Evolutionary conservation across 2,113 vertebrate species (phyloP).

Genomic region (Silurus meridionalis): DNA sequence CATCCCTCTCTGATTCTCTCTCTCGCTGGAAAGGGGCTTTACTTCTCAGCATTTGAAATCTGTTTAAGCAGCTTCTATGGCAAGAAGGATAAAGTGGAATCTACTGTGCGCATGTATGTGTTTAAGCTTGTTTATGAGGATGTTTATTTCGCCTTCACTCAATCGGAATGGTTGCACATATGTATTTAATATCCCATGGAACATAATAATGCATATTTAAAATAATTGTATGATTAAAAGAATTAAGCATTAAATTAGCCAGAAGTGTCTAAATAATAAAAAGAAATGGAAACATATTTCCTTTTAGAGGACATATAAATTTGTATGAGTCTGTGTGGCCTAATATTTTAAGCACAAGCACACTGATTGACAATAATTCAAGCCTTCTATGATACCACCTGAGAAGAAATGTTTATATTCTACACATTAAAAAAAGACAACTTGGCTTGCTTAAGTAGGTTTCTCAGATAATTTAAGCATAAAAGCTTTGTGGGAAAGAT

Average conservation of each 20-base stretch:
- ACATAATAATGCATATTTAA: background rate
- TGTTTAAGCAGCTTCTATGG: background rate
- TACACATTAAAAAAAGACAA: background rate
- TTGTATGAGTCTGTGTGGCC: background rate
- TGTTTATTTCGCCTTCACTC: conserved; percentile 25
- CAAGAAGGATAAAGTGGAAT: background rate
- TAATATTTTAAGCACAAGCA: conserved; percentile 1
- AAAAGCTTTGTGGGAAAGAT: background rate
- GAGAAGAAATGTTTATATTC: background rate
- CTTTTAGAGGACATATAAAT: background rate
- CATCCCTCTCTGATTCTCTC: conserved; percentile 36
- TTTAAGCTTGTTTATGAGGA: background rate
- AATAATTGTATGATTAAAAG: background rate
- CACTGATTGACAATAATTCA: background rate
- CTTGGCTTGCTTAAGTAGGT: background rate
- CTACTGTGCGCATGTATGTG: conserved; percentile 11
- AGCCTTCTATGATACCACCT: background rate
- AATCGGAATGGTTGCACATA: conserved; percentile 32
- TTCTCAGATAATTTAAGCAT: background rate
- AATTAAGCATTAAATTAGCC: background rate
- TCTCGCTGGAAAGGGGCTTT: conserved; percentile 8
- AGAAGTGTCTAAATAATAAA: background rate
- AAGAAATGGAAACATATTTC: background rate
- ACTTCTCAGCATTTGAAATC: background rate
- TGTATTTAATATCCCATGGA: background rate